Percentiles rank a stretch among this genome's conserved stretches.
These are phyloP conservation scores for Phenganax marumi DNA, from an alignment of 92 coral and sea anemone species.

Conservation along the genomic window DNA sequence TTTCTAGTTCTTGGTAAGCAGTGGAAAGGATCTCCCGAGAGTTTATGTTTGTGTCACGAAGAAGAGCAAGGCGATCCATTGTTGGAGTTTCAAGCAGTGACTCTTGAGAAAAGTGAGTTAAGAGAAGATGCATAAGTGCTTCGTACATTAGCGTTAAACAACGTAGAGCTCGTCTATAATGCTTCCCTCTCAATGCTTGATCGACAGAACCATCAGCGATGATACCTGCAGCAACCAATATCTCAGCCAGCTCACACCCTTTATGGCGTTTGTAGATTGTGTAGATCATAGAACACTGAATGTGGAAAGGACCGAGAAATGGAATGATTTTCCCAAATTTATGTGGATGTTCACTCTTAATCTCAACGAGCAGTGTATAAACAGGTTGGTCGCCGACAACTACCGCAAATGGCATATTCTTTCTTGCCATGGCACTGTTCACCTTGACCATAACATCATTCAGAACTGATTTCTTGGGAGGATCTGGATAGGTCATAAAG, in stretches of 20 bases:
- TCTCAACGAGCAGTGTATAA: constrained; percentile 25
- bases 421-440: not conserved
- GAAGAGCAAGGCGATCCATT: not conserved
- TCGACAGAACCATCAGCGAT: constrained; percentile 37
- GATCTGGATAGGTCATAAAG: constrained; percentile 30
- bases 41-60: constrained; percentile 16
- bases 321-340: constrained; percentile 27
- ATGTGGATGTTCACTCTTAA: constrained; percentile 24
- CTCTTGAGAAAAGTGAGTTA: not conserved
- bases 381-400: constrained; percentile 33
- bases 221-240: constrained; percentile 36
- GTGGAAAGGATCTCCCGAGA: constrained; percentile 12
- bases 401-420: constrained; percentile 27
- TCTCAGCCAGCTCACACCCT: constrained; percentile 8
- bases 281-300: constrained; percentile 23
- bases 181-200: constrained; percentile 33
- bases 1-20: constrained; percentile 23
- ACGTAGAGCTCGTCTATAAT: constrained; percentile 26
- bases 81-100: constrained; percentile 23
- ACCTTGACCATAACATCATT: constrained; percentile 25
- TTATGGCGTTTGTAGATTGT: constrained; percentile 24
- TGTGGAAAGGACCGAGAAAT: constrained; percentile 36
- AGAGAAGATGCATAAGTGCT: constrained; percentile 16
- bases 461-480: constrained; percentile 22
- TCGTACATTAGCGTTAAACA: constrained; percentile 33